Base-by-base conservation (phyloP, 2,113 vertebrate species). In the Xiphophorus maculatus region DNA sequence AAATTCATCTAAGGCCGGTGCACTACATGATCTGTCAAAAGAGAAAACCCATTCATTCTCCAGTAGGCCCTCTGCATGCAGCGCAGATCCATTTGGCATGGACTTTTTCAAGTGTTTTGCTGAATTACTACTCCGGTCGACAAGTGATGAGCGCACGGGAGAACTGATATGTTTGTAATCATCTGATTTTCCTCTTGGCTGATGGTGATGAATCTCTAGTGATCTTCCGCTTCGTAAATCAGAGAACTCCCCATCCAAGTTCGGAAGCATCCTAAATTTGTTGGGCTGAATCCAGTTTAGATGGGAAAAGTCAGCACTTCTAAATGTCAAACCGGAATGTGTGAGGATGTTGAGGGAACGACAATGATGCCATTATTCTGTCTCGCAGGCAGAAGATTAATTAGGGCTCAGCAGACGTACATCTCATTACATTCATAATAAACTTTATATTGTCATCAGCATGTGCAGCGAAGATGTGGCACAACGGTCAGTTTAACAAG, bases 21-120 rank as follows among this genome's bases (percentile, higher is more conserved):
- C 74, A 70, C 72, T 70, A 72, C 79, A 74, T 82, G 81, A 79
- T 83, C 86, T 66, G 76, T 87, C 81, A 76, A 40, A 79, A 76
- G 71, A 74, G 66, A 63, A 75, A 71, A 80, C 76, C 79, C 86
- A 76, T 88, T 92, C 85, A 87, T 83, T 82, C 77, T 86, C 83
- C 72, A 44, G 71, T 40, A 73, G 69, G n/a, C 64, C 5, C 5
- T 25, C 67, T 28, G 71, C 70, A 68, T 64, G 73, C 63, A 30
- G 61, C 29, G 61, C 71, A 81, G 84, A 78, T 33, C 58, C 42
- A 11, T 84, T 82, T 35, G 44, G 9, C 30, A 22, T 54, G 3
- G 15, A 32, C 42, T 74, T 88, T 85, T 79, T 83, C 64, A 71
- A 73, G 72, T 85, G 84, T 67, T 80, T 30, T 63, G 33, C 76